Conservation (phyloP, 2,113 vertebrate species). For the Balaeniceps rex region DNA sequence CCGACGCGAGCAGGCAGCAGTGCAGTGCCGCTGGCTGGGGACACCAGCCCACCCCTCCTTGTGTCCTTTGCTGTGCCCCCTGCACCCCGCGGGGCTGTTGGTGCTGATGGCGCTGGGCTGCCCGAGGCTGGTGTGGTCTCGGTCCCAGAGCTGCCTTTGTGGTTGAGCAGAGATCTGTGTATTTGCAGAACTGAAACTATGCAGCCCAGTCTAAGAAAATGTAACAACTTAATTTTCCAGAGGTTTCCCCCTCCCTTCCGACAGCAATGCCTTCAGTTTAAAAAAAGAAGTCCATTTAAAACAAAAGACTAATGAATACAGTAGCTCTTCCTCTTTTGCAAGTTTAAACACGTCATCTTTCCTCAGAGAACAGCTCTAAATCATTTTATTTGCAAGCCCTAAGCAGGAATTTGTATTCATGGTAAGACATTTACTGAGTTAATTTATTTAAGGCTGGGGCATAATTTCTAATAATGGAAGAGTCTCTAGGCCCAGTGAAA, state of each 20-base stretch:
- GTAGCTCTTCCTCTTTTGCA: constrained; percentile 9
- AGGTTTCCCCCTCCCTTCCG: not conserved
- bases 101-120: not conserved
- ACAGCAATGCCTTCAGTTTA: not conserved
- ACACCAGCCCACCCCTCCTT: not conserved
- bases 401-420: constrained; percentile 63
- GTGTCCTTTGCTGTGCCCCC: fast-evolving
- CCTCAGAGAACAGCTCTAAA: constrained; percentile 40
- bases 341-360: constrained; percentile 54
- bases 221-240: not conserved
- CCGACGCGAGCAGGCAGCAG: fast-evolving
- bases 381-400: constrained; percentile 58
- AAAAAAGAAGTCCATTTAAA: not conserved
- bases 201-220: not conserved
- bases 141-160: not conserved
- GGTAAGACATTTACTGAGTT: constrained; percentile 57
- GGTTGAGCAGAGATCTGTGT: not conserved
- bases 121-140: not conserved
- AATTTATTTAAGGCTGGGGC: constrained; percentile 58
- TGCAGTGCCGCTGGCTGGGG: not conserved
- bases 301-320: not conserved
- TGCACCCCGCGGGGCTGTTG: fast-evolving
- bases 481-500: constrained; percentile 38
- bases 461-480: constrained; percentile 61
- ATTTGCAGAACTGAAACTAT: not conserved